Base-by-base conservation (phyloP, 64 coral and sea anemone genomes). In the Stylophora pistillata region DNA sequence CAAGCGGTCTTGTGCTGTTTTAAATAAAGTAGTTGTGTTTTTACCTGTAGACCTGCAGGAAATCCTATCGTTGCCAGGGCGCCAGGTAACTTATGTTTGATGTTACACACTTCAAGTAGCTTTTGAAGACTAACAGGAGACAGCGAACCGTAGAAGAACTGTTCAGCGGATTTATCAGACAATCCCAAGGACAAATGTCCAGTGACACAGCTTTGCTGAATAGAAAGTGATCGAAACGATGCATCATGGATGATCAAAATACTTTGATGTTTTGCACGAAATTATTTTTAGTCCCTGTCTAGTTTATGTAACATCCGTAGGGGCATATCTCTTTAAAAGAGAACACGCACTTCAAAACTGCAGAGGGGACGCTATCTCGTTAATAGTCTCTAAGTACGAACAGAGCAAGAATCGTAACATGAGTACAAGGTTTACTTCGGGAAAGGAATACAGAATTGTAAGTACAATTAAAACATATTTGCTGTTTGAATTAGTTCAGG, bases 121-220 rank as follows among this genome's bases (percentile, higher is more conserved):
- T 98, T 90, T 57, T 98, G 89, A 27, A 98, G 30, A n/a, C 73
- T 98, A 9, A 98, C 34, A n/a, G 92, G 91, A 33, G 89, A 74
- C 32, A 98, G 66, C 16, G 72, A 87, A 2, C 96, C 96, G 76
- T 98, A 92, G 66, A 98, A 98, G 66, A 92, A 98, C 55, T 93
- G 96, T 18, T 95, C 87, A 26, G 13, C 29, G 4, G 87, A 65
- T 29, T 93, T 65, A 56, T 98, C 82, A 13, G 96, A 98, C 20
- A 98, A 57, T 21, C 96, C 96, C 32, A 98, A 65, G 25, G 65
- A 89, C 26, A 88, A 60, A 17, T 95, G 88, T 0, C 93, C 96
- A 47, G 93, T 95, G 53, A 98, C 92, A 66, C 96, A 98, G 18
- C 77, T 63, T 64, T 87, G 25, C 90, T 98, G 87, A 15, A 31